Conservation (phyloP, 2,888 invertebrate genomes). For the Chloroclystis v-ata region DNA sequence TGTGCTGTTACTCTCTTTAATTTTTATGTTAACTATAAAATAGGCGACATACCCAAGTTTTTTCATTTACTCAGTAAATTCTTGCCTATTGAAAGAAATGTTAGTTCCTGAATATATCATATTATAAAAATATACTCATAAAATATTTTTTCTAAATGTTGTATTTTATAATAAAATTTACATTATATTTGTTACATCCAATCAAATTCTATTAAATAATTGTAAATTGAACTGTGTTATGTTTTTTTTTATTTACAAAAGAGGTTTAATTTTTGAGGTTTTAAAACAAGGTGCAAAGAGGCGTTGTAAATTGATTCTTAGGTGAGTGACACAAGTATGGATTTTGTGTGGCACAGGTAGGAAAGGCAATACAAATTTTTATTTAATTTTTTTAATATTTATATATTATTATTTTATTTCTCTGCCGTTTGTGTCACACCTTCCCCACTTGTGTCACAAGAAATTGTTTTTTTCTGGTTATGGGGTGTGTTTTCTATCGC, state of each 20-base stretch:
- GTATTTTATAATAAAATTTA: no score
- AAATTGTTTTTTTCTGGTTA: conserved; percentile 30
- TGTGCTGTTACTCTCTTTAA: no score
- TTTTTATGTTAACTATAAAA: no score
- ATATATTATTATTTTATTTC: conserved; percentile 22
- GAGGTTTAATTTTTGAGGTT: neutral
- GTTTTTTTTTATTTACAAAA: conserved; percentile 1
- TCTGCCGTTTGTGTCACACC: conserved; percentile 70
- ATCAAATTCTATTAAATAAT: conserved; percentile 12
- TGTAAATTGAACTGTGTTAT: conserved; percentile 11
- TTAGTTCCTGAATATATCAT: no score
- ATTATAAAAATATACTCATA: neutral
- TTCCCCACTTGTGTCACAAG: conserved; percentile 79
- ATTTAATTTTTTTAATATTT: neutral
- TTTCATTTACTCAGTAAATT: no score
- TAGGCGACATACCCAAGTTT: no score
- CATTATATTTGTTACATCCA: conserved; percentile 6
- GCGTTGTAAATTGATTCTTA: conserved; percentile 33
- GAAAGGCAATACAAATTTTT: conserved; percentile 51
- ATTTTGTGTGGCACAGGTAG: conserved; percentile 76
- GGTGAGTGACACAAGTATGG: conserved; percentile 79
- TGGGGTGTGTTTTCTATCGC: conserved; percentile 29
- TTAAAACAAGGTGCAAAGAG: neutral
- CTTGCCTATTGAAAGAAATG: no score
- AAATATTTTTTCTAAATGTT: no score